Base-by-base conservation (phyloP, 2,888 invertebrate genomes). In the Argyresthia goedartella region DNA sequence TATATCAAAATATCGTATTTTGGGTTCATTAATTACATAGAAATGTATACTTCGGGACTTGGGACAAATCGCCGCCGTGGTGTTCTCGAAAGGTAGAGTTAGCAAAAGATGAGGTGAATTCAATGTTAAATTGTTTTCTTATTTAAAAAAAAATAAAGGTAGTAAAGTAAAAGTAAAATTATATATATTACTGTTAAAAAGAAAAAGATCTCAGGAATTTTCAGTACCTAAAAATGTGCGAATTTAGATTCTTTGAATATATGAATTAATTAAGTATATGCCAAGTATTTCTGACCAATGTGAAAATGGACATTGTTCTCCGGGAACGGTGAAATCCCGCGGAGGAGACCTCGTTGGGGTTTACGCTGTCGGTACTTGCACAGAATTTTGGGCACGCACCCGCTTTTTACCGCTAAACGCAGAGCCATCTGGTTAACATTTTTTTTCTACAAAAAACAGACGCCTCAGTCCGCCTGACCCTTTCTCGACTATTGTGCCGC, bases 391-490 rank as follows among this genome's bases (percentile, higher is more conserved):
- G 77, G 80, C 85, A 84, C 81, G 82, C 73, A 81, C 78, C 48
- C 61, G 72, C 81, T 85, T 86, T 85, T 86, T 85, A 76, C 74
- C 70, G 69, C 74, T 81, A 84, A 85, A 81, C 75, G 76, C 76
- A 62, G 64, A 76, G 77, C 85, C 85, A 86, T 86, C 86, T 86
- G 86, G 85, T 78, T 73, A 77, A 71, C 70, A n/a, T n/a, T 72
- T 71, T 78, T 82, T 84, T 82, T 81, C 71, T 65, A 67, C 63
- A 76, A 76, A 76, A 84, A 82, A 71, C 76, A 73, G 65, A 66
- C 73, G 76, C 69, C 85, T 86, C 85, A 85, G 25, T 25, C 25
- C 25, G 76, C 69, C 85, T 86, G 86, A 86, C 85, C 86, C 86
- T 85, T 86, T 86, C 86, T 81, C 85, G 74, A 81, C 81, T 82